A percentile compares a stretch with the other conserved stretches of the same genome.
These are phyloP conservation scores for Rugalucina vietnamica DNA, from an alignment of 2,888 invertebrate genomes.

Conservation along the genomic window DNA sequence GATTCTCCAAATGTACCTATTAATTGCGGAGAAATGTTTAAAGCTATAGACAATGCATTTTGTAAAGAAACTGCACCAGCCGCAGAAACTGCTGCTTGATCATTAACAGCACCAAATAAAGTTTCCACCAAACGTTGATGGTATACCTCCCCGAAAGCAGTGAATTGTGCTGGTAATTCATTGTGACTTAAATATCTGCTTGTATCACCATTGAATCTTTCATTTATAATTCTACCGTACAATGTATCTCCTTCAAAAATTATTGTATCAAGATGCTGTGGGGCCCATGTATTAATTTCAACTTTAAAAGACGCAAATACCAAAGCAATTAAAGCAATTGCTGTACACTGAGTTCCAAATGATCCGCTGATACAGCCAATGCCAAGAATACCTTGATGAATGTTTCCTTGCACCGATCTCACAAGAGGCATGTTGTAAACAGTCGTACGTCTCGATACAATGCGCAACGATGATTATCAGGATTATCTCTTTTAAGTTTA, in stretches of 20 bases:
- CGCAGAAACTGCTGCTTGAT: neutral
- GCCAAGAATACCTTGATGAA: neutral
- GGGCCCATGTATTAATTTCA: neutral
- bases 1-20: neutral
- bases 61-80: neutral
- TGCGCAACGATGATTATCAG: too few relatives aligned
- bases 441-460: too few relatives aligned
- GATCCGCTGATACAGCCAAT: neutral
- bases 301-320: neutral
- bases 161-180: neutral
- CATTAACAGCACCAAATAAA: neutral
- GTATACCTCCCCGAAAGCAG: neutral
- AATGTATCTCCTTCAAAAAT: neutral
- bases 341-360: neutral
- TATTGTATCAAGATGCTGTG: neutral
- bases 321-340: neutral
- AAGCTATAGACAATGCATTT: neutral
- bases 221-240: neutral
- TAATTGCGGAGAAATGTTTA: neutral
- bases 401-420: neutral
- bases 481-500: too few relatives aligned
- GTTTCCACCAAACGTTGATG: neutral
- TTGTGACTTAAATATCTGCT: neutral
- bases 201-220: neutral
- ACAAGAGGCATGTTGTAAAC: too few relatives aligned